Percentiles rank a stretch among this genome's conserved stretches.
Evolutionary conservation across 1,140 invertebrate species (phyloP).

Genomic region (Lordiphosa mommai): DNA sequence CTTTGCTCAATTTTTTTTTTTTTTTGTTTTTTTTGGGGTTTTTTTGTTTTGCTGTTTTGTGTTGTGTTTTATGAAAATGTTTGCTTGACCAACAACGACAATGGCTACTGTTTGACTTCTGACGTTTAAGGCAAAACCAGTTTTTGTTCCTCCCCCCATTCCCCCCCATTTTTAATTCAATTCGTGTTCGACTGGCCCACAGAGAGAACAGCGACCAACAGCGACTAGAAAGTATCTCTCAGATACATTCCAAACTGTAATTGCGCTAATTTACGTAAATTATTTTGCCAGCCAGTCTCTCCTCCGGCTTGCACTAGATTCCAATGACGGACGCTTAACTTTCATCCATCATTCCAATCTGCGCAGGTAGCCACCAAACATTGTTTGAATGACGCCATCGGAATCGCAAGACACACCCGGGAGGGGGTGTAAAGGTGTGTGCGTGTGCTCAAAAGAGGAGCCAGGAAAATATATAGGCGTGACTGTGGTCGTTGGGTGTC

Average conservation of each 20-base stretch:
- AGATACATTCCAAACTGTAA: conserved; percentile 39
- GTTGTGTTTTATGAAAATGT: conserved; percentile 7
- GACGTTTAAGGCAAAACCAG: conserved; percentile 20
- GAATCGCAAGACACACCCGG: no score
- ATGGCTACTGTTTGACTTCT: conserved; percentile 2
- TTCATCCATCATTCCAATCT: background rate
- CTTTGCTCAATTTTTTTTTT: background rate
- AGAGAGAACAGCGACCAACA: background rate
- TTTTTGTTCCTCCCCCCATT: background rate
- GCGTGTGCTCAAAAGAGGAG: no score
- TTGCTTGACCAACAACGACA: conserved; percentile 11
- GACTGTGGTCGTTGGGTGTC: no score
- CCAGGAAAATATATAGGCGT: no score
- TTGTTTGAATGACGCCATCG: no score
- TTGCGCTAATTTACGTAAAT: conserved; percentile 61
- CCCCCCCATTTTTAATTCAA: background rate
- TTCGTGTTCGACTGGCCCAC: conserved; percentile 6
- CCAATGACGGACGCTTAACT: conserved; percentile 13
- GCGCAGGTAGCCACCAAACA: no score
- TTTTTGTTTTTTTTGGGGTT: background rate
- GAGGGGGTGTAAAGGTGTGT: no score
- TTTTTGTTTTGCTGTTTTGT: background rate
- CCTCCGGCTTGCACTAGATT: conserved; percentile 38
- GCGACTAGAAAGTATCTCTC: conserved; percentile 47
- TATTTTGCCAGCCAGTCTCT: conserved; percentile 29